Evolutionary conservation across 1,140 invertebrate genomes (phyloP), one percentile per base, ranked within the genome.

Genomic region (Lasioglossum baleicum): DNA sequence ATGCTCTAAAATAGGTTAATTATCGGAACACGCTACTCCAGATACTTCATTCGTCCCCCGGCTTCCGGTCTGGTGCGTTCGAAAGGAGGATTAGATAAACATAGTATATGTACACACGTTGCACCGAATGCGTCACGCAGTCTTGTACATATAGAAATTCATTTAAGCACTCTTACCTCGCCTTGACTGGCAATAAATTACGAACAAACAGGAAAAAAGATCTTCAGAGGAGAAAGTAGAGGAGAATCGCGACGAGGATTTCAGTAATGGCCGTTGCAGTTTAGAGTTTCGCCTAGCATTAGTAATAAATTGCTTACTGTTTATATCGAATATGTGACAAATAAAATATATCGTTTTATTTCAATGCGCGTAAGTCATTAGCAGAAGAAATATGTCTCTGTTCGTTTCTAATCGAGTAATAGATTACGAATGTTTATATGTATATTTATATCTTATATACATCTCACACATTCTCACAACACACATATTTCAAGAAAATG

Each of bases 231-330:
- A 61, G 67, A 71, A 77, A 77, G 75, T 53, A 31, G 48, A 51
- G 22, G 56, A 70, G 26, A 31, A 60, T 68, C 58, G 40, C 10
- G 20, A 20, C 42, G 35, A 51, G 15, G 73, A 75, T 65, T 66
- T 66, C 73, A 53, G 63, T 17, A 56, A 66, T 48, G 53, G 26
- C 10, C 22, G 73, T 15, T 17, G n/a, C n/a, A 15, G 63, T 58
- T 58, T 58, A n/a, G 56, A 6, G 20, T 20, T 20, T 15, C 17
- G 51, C 51, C 13, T 53, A 15, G 2, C 44, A 48, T 48, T 13
- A 13, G 35, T 35, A 35, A 5, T 35, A 1, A 5, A 3, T 35
- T 35, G 35, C 35, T 2, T 5, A 35, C 35, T 35, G 35, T 35
- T 35, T 35, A 35, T 26, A 26, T 26, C 26, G 26, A 26, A 26